Base-by-base conservation (phyloP, 2,888 invertebrate species). In the Ariolimax columbianus region DNA sequence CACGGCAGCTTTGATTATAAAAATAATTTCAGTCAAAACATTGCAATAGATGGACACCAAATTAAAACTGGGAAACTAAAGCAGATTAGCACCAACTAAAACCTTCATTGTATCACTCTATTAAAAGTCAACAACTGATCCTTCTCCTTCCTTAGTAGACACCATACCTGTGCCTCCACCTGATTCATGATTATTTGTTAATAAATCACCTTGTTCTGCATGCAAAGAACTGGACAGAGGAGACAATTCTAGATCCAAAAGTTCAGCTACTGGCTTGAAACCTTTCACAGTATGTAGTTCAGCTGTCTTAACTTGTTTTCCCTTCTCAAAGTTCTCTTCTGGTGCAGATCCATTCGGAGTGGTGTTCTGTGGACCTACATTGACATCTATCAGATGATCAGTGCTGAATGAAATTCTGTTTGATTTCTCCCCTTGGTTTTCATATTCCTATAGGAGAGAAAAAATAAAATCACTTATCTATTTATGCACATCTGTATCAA, bases 11-110 rank as follows among this genome's bases (percentile, higher is more conserved):
- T 1, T 23, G 59, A 14, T 23, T n/a, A 63, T 63, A 63, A 63
- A 55, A 63, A 63, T n/a, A 63, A 63, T n/a, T 63, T 63, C 59
- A 63, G 19, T 63, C n/a, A 63, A 55, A 55, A 63, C 59, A 63
- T 55, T 17, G 6, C 26, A 55, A 2, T 17, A 55, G 19, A 55
- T n/a, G n/a, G n/a, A 47, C 47, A 7, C 7, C 47, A 47, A 14
- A 47, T n/a, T n/a, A n/a, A n/a, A n/a, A n/a, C n/a, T n/a, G n/a
- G n/a, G n/a, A 11, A 55, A 17, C 14, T 36, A 68, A 2, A 4
- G 23, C 55, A 55, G 3, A 7, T 11, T 55, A 55, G 55, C 55
- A 17, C 17, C 55, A 55, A 55, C 17, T 55, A 19, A 55, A 55
- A 55, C 7, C 23, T 7, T 55, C 23, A 23, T 19, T 55, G 55